Percentiles rank a stretch among this genome's conserved stretches.
phyloP scores from a whole-genome alignment of 2,113 vertebrate genomes.

The Probosciger aterrimus region DNA sequence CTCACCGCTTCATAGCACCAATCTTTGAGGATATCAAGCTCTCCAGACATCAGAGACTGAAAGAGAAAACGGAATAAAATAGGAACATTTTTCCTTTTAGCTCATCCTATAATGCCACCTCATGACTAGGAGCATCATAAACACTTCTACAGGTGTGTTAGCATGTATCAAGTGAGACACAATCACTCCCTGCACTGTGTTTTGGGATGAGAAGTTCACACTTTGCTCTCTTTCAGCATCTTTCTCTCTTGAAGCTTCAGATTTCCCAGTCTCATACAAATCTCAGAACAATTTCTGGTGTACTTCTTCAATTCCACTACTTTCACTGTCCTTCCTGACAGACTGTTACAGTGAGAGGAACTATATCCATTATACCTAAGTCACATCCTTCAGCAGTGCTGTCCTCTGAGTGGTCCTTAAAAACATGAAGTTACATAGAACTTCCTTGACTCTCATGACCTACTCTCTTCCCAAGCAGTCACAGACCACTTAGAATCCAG shows the following conservation, averaged over 20 bases:
- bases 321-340: not conserved
- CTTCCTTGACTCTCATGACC: not conserved
- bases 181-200: not conserved
- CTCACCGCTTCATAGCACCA: conserved; percentile 98
- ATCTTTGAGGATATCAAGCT: conserved; percentile 95
- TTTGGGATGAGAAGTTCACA: not conserved
- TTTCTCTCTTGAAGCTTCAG: not conserved
- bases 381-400: not conserved
- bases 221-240: not conserved
- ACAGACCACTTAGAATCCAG: not conserved
- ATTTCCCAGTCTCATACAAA: not conserved
- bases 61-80: not conserved
- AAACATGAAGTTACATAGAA: not conserved
- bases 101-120: not conserved
- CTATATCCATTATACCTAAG: not conserved
- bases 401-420: not conserved
- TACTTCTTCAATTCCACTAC: not conserved
- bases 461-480: not conserved
- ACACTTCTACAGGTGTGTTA: not conserved
- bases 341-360: not conserved
- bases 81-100: not conserved
- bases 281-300: not conserved
- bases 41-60: conserved; percentile 92
- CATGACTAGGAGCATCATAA: not conserved
- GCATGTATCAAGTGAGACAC: not conserved